A percentile compares a stretch with the other conserved stretches of the same genome.
phyloP scores from a whole-genome alignment of 2,113 vertebrate genomes.

The Hemiprocne comata region DNA sequence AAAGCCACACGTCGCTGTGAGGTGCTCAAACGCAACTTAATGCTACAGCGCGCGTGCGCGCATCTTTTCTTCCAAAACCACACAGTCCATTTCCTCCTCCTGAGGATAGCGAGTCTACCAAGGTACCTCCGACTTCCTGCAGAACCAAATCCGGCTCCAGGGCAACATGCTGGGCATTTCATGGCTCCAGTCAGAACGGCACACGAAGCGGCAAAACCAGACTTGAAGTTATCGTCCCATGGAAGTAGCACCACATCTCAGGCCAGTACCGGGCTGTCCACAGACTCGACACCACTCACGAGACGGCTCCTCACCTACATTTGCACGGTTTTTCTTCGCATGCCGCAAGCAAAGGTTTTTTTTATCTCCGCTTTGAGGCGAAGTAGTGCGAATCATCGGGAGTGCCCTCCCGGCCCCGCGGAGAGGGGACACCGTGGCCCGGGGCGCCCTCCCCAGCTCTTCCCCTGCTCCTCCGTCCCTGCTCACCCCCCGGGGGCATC shows the following conservation, averaged over 20 bases:
- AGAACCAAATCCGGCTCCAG: not conserved
- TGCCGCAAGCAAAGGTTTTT: not conserved
- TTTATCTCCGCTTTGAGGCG: rapidly evolving
- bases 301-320: not conserved
- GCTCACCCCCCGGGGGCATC: not conserved
- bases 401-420: rapidly evolving
- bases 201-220: not conserved
- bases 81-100: rapidly evolving
- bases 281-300: rapidly evolving
- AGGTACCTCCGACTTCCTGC: not conserved
- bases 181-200: rapidly evolving
- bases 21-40: rapidly evolving
- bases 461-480: not conserved
- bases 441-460: not conserved
- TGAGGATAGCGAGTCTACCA: rapidly evolving
- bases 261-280: not conserved
- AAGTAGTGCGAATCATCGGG: not conserved
- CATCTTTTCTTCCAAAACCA: not conserved
- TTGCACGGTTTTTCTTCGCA: rapidly evolving
- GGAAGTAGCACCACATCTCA: not conserved
- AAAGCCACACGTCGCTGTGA: rapidly evolving
- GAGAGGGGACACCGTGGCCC: not conserved
- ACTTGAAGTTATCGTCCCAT: rapidly evolving
- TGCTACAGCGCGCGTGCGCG: rapidly evolving
- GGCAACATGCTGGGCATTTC: rapidly evolving